Percentiles rank a stretch among this genome's conserved stretches.
phyloP scores from a whole-genome alignment of 2,888 invertebrate species.

The Stenichneumon culpator region DNA sequence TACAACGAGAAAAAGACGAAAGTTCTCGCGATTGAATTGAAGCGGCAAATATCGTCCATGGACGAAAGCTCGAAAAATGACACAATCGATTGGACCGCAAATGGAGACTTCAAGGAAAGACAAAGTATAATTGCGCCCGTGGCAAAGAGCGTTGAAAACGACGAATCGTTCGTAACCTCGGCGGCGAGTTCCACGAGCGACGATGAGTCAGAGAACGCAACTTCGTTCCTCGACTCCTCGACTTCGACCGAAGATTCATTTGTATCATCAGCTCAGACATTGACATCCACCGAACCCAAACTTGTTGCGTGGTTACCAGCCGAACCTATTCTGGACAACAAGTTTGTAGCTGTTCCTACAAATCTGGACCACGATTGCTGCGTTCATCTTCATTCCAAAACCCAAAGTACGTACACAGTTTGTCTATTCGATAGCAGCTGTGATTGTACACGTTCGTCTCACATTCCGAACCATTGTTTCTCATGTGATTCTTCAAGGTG shows the following conservation, averaged over 20 bases:
- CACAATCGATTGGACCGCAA: not conserved
- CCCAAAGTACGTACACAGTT: constrained; percentile 70
- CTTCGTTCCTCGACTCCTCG: not conserved
- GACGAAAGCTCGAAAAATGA: not conserved
- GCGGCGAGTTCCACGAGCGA: constrained; percentile 15
- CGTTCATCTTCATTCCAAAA: constrained; percentile 84
- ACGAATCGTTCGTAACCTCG: constrained; percentile 24
- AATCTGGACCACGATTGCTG: constrained; percentile 87
- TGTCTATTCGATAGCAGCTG: not conserved
- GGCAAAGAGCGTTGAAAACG: not conserved
- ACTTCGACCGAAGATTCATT: constrained; percentile 4
- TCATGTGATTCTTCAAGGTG: constrained; percentile 70
- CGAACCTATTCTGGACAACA: constrained; percentile 85
- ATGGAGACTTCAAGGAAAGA: constrained; percentile 6
- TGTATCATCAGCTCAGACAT: constrained; percentile 29
- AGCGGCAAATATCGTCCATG: constrained; percentile 70
- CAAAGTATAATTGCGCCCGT: not conserved
- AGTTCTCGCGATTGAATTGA: constrained; percentile 78
- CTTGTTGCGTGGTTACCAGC: constrained; percentile 87
- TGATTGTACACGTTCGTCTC: not conserved
- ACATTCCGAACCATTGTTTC: not conserved
- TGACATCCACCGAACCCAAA: not conserved
- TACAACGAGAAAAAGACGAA: constrained; percentile 71
- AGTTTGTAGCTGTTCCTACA: constrained; percentile 88
- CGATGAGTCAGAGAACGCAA: constrained; percentile 23